A percentile compares a stretch with the other conserved stretches of the same genome.
phyloP scores from a whole-genome alignment of 2,888 invertebrate species.

The Sinodicranocentrus sp. region DNA sequence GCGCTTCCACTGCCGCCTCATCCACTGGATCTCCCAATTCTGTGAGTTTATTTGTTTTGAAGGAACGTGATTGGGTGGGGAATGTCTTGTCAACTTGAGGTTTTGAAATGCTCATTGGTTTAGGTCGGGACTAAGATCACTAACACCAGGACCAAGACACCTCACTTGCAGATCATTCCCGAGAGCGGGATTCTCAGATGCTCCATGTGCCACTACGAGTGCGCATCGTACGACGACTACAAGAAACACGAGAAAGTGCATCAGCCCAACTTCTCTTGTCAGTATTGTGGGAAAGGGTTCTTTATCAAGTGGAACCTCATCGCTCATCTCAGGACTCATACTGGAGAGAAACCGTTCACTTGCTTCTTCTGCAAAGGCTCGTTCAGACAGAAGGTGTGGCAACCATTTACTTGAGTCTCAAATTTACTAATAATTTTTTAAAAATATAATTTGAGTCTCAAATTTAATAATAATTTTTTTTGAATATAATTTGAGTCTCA shows the following conservation, averaged over 20 bases:
- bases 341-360: conserved; percentile 76
- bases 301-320: conserved; percentile 77
- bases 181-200: conserved; percentile 75
- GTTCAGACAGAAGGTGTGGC: conserved; percentile 76
- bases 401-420: too few species aligned
- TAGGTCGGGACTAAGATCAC: conserved; percentile 76
- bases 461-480: too few species aligned
- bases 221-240: conserved; percentile 76
- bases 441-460: too few species aligned
- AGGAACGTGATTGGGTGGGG: background rate
- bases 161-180: conserved; percentile 76
- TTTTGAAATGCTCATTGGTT: conserved; percentile 12
- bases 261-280: conserved; percentile 76
- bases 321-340: conserved; percentile 76
- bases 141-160: conserved; percentile 76
- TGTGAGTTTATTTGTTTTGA: conserved; percentile 35
- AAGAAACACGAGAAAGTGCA: conserved; percentile 77
- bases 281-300: conserved; percentile 76
- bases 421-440: too few species aligned
- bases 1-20: conserved; percentile 6
- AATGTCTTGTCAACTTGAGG: too few species aligned
- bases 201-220: conserved; percentile 77
- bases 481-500: too few species aligned
- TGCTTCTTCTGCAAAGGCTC: conserved; percentile 77
- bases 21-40: conserved; percentile 53